phyloP scores from a whole-genome alignment of 2,113 vertebrate species.

The Camelus bactrianus region DNA sequence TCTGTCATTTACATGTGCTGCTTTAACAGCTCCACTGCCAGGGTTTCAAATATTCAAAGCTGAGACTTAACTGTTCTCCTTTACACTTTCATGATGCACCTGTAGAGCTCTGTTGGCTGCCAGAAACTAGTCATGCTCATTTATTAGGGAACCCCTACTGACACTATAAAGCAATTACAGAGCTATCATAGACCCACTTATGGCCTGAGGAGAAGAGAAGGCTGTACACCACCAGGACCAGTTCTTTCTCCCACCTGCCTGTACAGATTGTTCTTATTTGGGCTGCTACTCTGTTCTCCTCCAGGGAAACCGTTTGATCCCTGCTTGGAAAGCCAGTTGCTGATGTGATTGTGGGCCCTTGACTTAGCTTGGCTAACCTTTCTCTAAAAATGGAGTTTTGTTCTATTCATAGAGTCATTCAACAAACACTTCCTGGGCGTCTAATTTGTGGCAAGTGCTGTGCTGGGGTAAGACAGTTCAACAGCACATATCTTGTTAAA shows the following conservation, averaged over 20 bases:
- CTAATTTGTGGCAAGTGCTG: background rate
- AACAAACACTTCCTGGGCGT: background rate
- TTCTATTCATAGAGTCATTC: background rate
- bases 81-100: conserved; percentile 83
- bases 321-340: conserved; percentile 67
- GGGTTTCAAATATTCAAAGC: conserved; percentile 73
- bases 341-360: background rate
- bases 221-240: conserved; percentile 58
- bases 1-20: background rate
- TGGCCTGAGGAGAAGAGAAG: conserved; percentile 76
- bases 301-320: conserved; percentile 80
- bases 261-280: conserved; percentile 83
- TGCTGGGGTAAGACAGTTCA: background rate
- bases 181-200: conserved; percentile 80
- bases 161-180: conserved; percentile 83
- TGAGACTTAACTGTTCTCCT: conserved; percentile 70
- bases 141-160: conserved; percentile 84
- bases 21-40: conserved; percentile 1
- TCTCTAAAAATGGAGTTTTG: background rate
- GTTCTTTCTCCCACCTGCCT: conserved; percentile 81
- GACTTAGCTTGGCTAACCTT: background rate
- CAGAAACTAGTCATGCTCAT: conserved; percentile 78
- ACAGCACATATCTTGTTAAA: background rate
- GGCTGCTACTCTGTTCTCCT: conserved; percentile 65
- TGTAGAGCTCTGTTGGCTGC: conserved; percentile 80